Base-by-base conservation (phyloP, 2,797 vertebrate genomes). In the Manis pentadactyla region DNA sequence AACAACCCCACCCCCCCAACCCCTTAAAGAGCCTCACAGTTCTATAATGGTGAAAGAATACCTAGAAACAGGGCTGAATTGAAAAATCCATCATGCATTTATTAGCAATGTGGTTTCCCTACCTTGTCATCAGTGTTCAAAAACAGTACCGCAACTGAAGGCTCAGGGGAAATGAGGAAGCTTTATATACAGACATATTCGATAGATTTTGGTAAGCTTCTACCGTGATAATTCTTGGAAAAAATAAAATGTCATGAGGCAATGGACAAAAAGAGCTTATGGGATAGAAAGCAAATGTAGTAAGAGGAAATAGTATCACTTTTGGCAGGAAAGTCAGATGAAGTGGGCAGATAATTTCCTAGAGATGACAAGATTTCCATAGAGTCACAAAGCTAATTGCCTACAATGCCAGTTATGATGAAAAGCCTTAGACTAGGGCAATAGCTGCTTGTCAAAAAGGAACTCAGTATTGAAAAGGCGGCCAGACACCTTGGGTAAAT, bases 201-300 rank as follows among this genome's bases (percentile, higher is more conserved):
- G 87, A 95, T 73, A 95, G 75, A 61, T 90, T 90, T 87, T 95
- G 95, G 86, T 94, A 95, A 95, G 93, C 42, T 87, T 94, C 69
- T 84, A 55, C 42, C n/a, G 81, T 86, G 82, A 79, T 95, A 95
- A 95, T 90, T 96, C 82, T 84, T 55, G 18, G 73, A 79, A 75
- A 97, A 95, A 96, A 97, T 93, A 94, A 96, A 97, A 94, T 92
- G 89, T 95, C 90, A 90, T 27, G 25, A 89, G 84, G 71, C 73
- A 93, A 85, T 59, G 81, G 71, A 91, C 83, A 94, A 87, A 94
- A 91, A 92, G 63, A 77, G 39, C 79, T 93, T 96, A 84, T 55
- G 12, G 46, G 51, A 69, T n/a, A 96, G 87, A 96, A 93, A 96
- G 69, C 46, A 93, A 95, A 97, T 91, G 49, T 57, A 94, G 0